A percentile compares a stretch with the other conserved stretches of the same genome.
Conservation (phyloP, 2,797 vertebrate species). For the Diplodus puntazzo region DNA sequence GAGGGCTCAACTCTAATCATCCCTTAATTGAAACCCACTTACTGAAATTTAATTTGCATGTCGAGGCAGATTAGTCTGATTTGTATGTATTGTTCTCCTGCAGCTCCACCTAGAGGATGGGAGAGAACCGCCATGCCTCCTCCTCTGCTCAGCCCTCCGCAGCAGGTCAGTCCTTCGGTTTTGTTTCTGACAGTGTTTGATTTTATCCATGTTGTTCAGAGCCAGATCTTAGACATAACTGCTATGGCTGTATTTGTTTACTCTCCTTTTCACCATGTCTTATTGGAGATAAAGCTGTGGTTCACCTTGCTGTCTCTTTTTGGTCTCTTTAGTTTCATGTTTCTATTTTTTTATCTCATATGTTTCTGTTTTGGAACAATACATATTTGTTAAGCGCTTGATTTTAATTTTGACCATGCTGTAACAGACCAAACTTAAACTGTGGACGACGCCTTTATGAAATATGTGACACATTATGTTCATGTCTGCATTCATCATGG, state of each 20-base stretch:
- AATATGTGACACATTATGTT: background rate
- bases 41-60: too few species aligned
- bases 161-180: slow-evolving; percentile 73
- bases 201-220: background rate
- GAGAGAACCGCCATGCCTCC: slow-evolving; percentile 82
- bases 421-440: background rate
- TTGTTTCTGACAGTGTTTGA: background rate
- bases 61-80: too few species aligned
- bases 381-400: too few species aligned
- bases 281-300: too few species aligned
- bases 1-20: background rate
- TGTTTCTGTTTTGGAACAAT: too few species aligned
- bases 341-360: too few species aligned
- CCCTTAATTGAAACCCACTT: background rate
- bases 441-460: background rate
- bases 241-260: too few species aligned
- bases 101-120: slow-evolving; percentile 86
- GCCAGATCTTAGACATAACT: background rate
- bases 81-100: background rate
- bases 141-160: slow-evolving; percentile 82
- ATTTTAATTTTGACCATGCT: background rate
- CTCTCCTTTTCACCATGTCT: too few species aligned
- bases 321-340: too few species aligned
- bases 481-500: background rate
- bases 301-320: too few species aligned